These are phyloP conservation scores for Pelusios castaneus DNA, from an alignment of 2,113 vertebrate species.

Conservation along the genomic window DNA sequence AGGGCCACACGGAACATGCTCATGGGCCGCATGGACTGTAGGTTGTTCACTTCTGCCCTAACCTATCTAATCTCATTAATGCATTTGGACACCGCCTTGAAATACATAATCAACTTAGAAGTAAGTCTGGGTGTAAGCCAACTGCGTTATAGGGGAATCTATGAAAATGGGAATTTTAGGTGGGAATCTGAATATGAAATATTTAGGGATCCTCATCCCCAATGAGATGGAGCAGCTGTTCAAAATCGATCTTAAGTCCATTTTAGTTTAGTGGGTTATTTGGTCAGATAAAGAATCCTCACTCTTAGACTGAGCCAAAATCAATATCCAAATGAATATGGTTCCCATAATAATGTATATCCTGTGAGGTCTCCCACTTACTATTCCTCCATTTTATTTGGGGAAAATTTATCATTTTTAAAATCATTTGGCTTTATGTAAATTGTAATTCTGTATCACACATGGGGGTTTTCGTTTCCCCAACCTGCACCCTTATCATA, in stretches of 20 bases:
- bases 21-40: no score
- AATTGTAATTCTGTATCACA: not conserved
- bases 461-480: not conserved
- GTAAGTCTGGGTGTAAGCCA: not conserved
- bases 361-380: not conserved
- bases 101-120: not conserved
- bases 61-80: not conserved
- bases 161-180: not conserved
- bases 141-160: not conserved
- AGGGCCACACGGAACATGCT: no score
- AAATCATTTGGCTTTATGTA: not conserved
- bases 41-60: no score
- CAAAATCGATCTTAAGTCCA: not conserved
- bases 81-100: not conserved
- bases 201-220: not conserved
- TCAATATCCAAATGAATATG: not conserved
- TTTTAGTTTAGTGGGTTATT: not conserved
- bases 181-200: not conserved
- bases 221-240: not conserved
- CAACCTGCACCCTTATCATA: not conserved
- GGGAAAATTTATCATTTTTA: not conserved
- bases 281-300: not conserved
- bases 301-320: not conserved
- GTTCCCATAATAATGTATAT: not conserved
- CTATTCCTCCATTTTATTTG: not conserved